Evolutionary conservation across 2,888 invertebrate species (phyloP).

Genomic region (Pheosia gnoma): DNA sequence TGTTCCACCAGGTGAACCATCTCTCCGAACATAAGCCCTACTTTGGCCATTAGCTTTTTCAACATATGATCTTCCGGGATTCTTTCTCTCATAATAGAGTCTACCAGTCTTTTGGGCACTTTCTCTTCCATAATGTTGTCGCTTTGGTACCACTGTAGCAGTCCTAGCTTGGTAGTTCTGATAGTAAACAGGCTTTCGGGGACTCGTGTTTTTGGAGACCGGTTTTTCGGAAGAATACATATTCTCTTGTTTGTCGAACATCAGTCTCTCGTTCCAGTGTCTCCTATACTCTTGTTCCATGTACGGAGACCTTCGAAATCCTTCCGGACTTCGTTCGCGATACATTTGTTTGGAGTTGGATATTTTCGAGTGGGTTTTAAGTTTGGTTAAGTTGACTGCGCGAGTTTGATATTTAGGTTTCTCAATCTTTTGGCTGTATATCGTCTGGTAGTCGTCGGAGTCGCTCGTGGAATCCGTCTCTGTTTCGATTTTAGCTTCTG

Average conservation of each 20-base stretch:
- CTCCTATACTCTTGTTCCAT: conserved; percentile 67
- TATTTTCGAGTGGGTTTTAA: conserved; percentile 46
- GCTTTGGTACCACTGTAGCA: conserved; percentile 18
- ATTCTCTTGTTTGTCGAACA: conserved; percentile 44
- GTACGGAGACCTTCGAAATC: conserved; percentile 44
- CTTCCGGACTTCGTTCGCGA: conserved; percentile 37
- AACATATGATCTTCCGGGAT: neutral
- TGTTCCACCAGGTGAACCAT: neutral
- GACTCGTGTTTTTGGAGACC: conserved; percentile 18
- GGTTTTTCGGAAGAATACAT: conserved; percentile 41
- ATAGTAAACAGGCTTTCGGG: conserved; percentile 33
- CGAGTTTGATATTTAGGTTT: conserved; percentile 19
- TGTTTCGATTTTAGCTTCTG: conserved; percentile 21
- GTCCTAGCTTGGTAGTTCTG: conserved; percentile 55
- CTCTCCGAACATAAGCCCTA: neutral
- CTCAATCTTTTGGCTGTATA: conserved; percentile 54
- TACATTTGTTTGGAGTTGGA: conserved; percentile 31
- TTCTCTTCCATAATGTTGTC: neutral
- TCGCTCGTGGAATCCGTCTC: conserved; percentile 45
- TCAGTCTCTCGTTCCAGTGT: conserved; percentile 60
- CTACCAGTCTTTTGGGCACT: neutral
- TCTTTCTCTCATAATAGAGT: neutral
- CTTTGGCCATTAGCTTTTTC: neutral
- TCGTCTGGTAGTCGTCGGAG: conserved; percentile 62
- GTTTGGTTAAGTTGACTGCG: conserved; percentile 23